Evolutionary conservation across 2,888 invertebrate genomes (phyloP).

Genomic region (Odontomyia ornata): DNA sequence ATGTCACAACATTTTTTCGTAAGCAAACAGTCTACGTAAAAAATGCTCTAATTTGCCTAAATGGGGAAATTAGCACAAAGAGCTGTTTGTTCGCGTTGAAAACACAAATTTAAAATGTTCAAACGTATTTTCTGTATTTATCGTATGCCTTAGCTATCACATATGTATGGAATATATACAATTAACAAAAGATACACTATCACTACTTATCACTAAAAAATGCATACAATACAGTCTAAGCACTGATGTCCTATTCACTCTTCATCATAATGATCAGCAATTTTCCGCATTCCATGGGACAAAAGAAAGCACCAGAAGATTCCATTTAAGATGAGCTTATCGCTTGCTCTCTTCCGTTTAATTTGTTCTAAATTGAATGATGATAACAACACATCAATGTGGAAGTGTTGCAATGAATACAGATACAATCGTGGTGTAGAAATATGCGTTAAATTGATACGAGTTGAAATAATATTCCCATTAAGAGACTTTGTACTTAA

Average conservation of each 20-base stretch:
- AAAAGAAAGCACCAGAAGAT: background rate
- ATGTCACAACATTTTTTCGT: no score
- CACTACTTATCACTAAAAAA: no score
- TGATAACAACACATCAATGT: background rate
- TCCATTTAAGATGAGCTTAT: background rate
- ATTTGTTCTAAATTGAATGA: slow-evolving; percentile 5
- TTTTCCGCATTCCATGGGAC: no score
- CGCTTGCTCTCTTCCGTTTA: background rate
- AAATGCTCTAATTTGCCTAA: no score
- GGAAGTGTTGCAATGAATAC: background rate
- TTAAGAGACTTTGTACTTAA: slow-evolving; percentile 15
- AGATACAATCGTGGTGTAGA: background rate
- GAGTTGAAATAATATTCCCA: background rate
- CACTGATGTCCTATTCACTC: background rate
- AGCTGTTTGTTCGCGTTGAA: no score
- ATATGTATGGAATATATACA: no score
- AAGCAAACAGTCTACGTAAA: no score
- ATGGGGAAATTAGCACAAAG: no score
- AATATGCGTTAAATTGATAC: background rate
- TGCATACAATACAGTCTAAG: background rate
- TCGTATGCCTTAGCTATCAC: no score
- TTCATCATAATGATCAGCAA: background rate
- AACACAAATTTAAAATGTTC: no score
- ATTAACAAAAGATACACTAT: no score
- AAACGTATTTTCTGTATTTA: no score